A percentile compares a stretch with the other conserved stretches of the same genome.
These are phyloP conservation scores for Embidobia sp. DNA, from an alignment of 2,888 invertebrate genomes.

Conservation along the genomic window DNA sequence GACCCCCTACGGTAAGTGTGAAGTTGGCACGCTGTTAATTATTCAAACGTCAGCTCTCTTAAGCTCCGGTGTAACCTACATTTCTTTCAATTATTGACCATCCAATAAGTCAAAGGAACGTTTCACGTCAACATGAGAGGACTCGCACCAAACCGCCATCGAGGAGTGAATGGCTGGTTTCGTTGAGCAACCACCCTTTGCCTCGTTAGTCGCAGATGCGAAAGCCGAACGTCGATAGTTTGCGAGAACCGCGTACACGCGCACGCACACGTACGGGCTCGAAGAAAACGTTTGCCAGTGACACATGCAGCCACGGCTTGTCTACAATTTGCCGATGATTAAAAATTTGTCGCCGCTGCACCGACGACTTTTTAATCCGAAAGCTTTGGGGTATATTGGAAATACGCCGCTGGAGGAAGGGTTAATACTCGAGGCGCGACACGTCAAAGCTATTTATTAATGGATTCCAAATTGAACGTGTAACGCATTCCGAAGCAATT, in stretches of 20 bases:
- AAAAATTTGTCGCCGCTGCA: slow-evolving; percentile 36
- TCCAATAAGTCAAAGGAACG: no score
- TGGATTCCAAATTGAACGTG: slow-evolving; percentile 56
- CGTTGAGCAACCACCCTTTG: slow-evolving; percentile 16
- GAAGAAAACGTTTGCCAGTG: slow-evolving; percentile 36
- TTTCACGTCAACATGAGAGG: no score
- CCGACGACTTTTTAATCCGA: slow-evolving; percentile 50
- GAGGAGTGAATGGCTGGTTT: slow-evolving; percentile 28
- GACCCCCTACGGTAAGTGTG: slow-evolving; percentile 94
- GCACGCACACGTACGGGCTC: slow-evolving; percentile 1
- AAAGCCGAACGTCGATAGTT: slow-evolving; percentile 46
- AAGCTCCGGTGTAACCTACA: slow-evolving; percentile 8
- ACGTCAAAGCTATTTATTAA: slow-evolving; percentile 54
- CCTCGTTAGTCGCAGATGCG: slow-evolving; percentile 42
- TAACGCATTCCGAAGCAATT: slow-evolving; percentile 54
- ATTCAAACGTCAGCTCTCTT: slow-evolving; percentile 1
- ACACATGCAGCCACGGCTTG: slow-evolving; percentile 29
- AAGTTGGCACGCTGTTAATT: slow-evolving; percentile 12
- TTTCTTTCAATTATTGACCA: slow-evolving; percentile 36
- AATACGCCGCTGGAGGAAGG: slow-evolving; percentile 42
- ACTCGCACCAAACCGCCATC: slow-evolving; percentile 10
- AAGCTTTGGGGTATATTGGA: slow-evolving; percentile 31
- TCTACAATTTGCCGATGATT: slow-evolving; percentile 46
- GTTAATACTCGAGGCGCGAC: slow-evolving; percentile 58
- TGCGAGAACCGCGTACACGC: neutral